Base-by-base conservation (phyloP, 2,888 invertebrate genomes). In the Cosmia trapezina region DNA sequence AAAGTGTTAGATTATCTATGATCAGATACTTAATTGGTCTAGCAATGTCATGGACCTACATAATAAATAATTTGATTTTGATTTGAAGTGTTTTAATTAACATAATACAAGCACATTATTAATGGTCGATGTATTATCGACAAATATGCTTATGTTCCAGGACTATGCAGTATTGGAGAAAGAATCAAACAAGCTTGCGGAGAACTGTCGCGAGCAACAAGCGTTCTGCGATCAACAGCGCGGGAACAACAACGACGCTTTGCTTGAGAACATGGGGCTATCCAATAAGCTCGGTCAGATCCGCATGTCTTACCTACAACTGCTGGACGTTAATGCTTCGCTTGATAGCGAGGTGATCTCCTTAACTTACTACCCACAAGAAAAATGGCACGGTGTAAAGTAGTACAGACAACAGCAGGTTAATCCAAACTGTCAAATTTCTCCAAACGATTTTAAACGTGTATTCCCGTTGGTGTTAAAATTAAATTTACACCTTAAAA, bases 161-260 rank as follows among this genome's bases (percentile, higher is more conserved):
- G 97, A 97, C 78, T 96, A 97, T 45, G 95, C 95, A 64, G 91
- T 93, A 0, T 85, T 97, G 28, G 95, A 96, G 0, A 89, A 92
- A 8, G 94, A 96, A 45, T 93, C 92, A 0, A 93, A 94, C 74
- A 94, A 95, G 41, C 89, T 96, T 70, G 93, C 96, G 73, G 97
- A 97, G 77, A 90, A 94, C 51, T 93, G 97, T 51, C 96, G 96
- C 72, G 97, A 97, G 87, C 96, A 97, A 79, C 97, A 97, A 80
- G 90, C 93, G 41, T 97, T 97, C 92, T 93, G 97, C 68, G 94
- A 96, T 9, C 97, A 97, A 83, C 97, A 97, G 89, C 93, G 94
- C 59, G 94, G 92, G 28, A 97, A 97, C 90, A 97, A 97, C 88
- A 91, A 90, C 54, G 96, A 97, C 69, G 89, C 96, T 0, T 89